Evolutionary conservation across 1,140 invertebrate genomes (phyloP).

Genomic region (Drosophila azteca): DNA sequence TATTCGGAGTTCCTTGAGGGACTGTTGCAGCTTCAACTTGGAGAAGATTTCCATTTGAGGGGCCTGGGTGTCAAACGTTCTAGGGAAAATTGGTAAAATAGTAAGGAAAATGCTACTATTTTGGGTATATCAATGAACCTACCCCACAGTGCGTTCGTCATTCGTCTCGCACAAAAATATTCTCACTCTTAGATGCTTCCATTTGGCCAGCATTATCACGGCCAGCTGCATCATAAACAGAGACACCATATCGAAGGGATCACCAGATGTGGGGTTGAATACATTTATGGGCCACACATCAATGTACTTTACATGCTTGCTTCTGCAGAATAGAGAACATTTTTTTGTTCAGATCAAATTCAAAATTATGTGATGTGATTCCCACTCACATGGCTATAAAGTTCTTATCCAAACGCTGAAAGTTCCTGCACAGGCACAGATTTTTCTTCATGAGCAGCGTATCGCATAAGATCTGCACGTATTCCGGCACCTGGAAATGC

Average conservation of each 20-base stretch:
- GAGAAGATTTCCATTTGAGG: constrained; percentile 83
- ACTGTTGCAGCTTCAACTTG: constrained; percentile 85
- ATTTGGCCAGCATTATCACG: constrained; percentile 96
- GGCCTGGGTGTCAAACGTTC: constrained; percentile 83
- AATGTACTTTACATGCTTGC: constrained; percentile 90
- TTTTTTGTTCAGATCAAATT: too few relatives aligned
- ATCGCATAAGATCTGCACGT: constrained; percentile 95
- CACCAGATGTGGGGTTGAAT: constrained; percentile 89
- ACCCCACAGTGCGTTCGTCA: constrained; percentile 68
- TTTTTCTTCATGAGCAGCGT: constrained; percentile 97
- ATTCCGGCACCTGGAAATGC: constrained; percentile 87
- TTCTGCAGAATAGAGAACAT: constrained; percentile 76
- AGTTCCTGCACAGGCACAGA: constrained; percentile 96
- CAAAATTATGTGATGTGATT: too few relatives aligned
- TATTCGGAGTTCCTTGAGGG: constrained; percentile 87
- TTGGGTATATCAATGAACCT: neutral
- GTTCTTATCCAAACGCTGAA: constrained; percentile 91
- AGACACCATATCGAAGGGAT: constrained; percentile 93
- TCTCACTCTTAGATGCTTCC: constrained; percentile 91
- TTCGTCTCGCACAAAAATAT: constrained; percentile 91
- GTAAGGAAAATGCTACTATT: neutral
- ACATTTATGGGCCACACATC: constrained; percentile 99
- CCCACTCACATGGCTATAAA: constrained; percentile 87
- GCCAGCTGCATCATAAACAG: constrained; percentile 98
- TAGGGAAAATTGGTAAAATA: neutral